Conservation (phyloP, 92 coral and sea anemone genomes). For the Umimayanthus chanpuru region DNA sequence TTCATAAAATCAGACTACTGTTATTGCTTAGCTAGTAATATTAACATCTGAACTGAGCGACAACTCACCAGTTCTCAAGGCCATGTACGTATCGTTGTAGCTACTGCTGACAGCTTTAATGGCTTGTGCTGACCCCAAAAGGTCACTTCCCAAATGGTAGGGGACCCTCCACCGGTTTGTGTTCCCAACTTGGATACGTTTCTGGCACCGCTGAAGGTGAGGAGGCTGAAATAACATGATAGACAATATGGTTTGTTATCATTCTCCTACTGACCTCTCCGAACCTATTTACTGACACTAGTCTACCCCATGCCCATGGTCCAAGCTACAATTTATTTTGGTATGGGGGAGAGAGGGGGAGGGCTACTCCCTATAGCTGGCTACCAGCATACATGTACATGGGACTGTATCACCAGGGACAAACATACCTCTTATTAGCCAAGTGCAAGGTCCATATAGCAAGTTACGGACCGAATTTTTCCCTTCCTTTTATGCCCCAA, state of each 20-base stretch:
- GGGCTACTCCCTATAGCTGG: background rate
- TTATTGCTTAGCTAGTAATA: no score
- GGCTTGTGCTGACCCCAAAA: slow-evolving; percentile 95
- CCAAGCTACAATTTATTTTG: no score
- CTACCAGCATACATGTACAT: background rate
- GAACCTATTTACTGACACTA: background rate
- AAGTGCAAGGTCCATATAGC: no score
- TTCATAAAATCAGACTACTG: background rate
- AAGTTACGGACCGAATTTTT: no score
- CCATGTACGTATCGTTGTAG: slow-evolving; percentile 80
- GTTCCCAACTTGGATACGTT: slow-evolving; percentile 89
- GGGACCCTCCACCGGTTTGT: slow-evolving; percentile 97
- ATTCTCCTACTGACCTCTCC: background rate
- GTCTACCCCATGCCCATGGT: no score
- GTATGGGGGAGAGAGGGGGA: background rate
- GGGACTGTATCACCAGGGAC: no score
- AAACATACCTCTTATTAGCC: no score
- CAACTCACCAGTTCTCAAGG: slow-evolving; percentile 69
- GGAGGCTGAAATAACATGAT: slow-evolving; percentile 75
- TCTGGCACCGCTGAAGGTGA: slow-evolving; percentile 74
- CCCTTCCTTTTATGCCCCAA: no score
- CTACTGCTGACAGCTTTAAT: slow-evolving; percentile 82
- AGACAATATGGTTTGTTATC: background rate
- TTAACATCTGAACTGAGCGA: no score
- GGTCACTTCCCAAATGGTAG: slow-evolving; percentile 79